Percentiles rank a stretch among this genome's conserved stretches.
Conservation (phyloP, 2,113 vertebrate genomes). For the Stegostoma tigrinum region DNA sequence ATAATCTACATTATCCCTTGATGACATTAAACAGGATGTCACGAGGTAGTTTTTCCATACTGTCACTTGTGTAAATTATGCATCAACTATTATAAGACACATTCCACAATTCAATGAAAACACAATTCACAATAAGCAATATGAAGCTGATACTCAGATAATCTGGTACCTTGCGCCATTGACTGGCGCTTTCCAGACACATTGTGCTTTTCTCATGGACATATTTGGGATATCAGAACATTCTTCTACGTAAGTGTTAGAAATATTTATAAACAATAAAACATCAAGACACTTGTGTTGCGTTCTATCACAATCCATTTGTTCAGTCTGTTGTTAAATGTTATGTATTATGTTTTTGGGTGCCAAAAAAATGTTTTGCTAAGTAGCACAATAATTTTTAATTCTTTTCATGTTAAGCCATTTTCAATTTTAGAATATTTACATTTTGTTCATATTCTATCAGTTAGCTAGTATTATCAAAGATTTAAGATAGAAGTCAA, state of each 20-base stretch:
- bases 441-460: conserved; percentile 22
- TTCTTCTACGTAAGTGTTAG: conserved; percentile 7
- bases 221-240: conserved; percentile 36
- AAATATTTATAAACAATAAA: conserved; percentile 34
- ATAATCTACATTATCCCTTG: conserved; percentile 61
- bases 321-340: not conserved
- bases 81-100: conserved; percentile 63
- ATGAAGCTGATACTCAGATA: conserved; percentile 47
- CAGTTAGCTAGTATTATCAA: not conserved
- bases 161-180: conserved; percentile 47
- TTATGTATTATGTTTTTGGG: not conserved
- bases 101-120: conserved; percentile 57
- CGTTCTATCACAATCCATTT: not conserved
- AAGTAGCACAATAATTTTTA: conserved; percentile 19
- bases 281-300: not conserved
- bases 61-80: conserved; percentile 70
- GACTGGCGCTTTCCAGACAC: conserved; percentile 44
- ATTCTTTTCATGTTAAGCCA: conserved; percentile 22
- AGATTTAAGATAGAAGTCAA: not conserved
- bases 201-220: conserved; percentile 47
- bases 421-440: not conserved
- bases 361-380: conserved; percentile 30
- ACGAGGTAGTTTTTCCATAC: conserved; percentile 87
- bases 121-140: conserved; percentile 54
- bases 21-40: conserved; percentile 64